These are phyloP conservation scores for Himalopsyche tibetana DNA, from an alignment of 2,888 invertebrate genomes.

Conservation along the genomic window DNA sequence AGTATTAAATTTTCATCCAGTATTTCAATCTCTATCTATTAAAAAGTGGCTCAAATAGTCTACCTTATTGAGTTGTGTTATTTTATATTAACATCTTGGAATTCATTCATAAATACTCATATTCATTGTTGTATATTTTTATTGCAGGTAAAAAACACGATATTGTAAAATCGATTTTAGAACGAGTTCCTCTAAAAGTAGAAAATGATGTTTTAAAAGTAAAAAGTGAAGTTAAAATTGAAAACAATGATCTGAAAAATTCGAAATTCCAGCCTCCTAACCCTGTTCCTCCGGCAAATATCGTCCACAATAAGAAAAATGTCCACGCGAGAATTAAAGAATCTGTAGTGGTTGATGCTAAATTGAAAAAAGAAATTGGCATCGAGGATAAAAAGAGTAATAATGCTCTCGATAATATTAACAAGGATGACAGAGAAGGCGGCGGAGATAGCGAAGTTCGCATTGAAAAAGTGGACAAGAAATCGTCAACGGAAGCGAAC, in stretches of 20 bases:
- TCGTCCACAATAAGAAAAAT: conserved; percentile 64
- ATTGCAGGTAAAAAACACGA: conserved; percentile 73
- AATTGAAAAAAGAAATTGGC: conserved; percentile 32
- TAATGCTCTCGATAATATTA: conserved; percentile 67
- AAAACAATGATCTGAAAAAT: conserved; percentile 71
- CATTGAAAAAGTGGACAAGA: conserved; percentile 66
- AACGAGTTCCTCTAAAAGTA: conserved; percentile 67
- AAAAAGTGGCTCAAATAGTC: too few species aligned
- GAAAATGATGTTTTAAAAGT: conserved; percentile 19
- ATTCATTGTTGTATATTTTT: background rate
- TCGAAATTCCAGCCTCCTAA: conserved; percentile 75
- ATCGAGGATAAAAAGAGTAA: conserved; percentile 58
- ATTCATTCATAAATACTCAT: too few species aligned
- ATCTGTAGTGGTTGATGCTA: background rate
- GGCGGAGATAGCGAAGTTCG: conserved; percentile 60
- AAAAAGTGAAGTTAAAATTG: conserved; percentile 53
- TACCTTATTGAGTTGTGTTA: too few species aligned
- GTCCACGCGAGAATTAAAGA: conserved; percentile 65
- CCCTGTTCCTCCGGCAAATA: conserved; percentile 72
- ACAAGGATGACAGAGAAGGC: conserved; percentile 57
- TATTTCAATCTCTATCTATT: too few species aligned
- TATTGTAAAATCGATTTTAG: conserved; percentile 74
- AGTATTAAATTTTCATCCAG: too few species aligned
- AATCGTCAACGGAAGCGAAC: conserved; percentile 67
- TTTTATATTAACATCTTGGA: too few species aligned